Percentiles rank a stretch among this genome's conserved stretches.
These are phyloP conservation scores for Argynnis bischoffii DNA, from an alignment of 2,888 invertebrate genomes.

Conservation along the genomic window DNA sequence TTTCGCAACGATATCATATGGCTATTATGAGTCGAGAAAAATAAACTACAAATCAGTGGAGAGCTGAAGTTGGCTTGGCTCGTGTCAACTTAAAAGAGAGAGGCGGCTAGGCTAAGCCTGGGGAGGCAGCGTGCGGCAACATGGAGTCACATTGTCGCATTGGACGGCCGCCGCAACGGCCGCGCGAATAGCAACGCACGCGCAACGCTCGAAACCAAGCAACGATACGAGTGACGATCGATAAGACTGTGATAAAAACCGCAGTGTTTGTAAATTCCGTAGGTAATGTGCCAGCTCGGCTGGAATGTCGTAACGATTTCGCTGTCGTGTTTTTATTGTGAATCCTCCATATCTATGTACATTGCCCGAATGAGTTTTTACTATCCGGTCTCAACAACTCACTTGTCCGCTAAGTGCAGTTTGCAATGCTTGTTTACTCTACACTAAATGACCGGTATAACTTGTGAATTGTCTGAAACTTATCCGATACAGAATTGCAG, in stretches of 20 bases:
- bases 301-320: slow-evolving; percentile 49
- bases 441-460: slow-evolving; percentile 8
- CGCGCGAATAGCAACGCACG: slow-evolving; percentile 69
- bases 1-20: slow-evolving; percentile 8
- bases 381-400: slow-evolving; percentile 14
- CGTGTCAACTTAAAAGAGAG: slow-evolving; percentile 75
- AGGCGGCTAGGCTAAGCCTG: slow-evolving; percentile 73
- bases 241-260: slow-evolving; percentile 42
- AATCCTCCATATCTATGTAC: slow-evolving; percentile 38
- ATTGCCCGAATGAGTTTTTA: slow-evolving; percentile 26
- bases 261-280: slow-evolving; percentile 50
- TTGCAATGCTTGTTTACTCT: slow-evolving; percentile 25
- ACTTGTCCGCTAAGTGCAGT: slow-evolving; percentile 18
- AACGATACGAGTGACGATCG: slow-evolving; percentile 41
- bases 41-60: slow-evolving; percentile 29
- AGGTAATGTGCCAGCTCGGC: slow-evolving; percentile 51
- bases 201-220: slow-evolving; percentile 43
- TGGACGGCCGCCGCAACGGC: slow-evolving; percentile 73
- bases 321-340: slow-evolving; percentile 43
- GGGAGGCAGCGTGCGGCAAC: slow-evolving; percentile 62
- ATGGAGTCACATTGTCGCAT: slow-evolving; percentile 76
- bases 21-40: slow-evolving; percentile 28
- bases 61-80: slow-evolving; percentile 32
- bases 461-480: not conserved
- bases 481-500: not conserved